Conservation (phyloP, 2,888 invertebrate species). For the Congeria kusceri region DNA sequence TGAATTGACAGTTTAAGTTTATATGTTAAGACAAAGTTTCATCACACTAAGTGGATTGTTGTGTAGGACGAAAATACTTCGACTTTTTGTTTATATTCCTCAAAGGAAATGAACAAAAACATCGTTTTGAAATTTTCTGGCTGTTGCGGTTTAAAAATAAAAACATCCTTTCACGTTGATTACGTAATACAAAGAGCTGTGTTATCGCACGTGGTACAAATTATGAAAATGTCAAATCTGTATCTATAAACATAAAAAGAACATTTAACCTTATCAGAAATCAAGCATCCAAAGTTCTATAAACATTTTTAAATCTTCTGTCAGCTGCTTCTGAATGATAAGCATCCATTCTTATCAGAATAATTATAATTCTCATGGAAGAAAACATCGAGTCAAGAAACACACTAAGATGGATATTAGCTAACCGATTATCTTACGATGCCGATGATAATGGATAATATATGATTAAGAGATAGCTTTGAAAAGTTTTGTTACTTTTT, state of each 20-base stretch:
- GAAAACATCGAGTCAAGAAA: conserved; percentile 5
- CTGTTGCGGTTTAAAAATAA: conserved; percentile 27
- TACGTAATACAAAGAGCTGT: conserved; percentile 44
- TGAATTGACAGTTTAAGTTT: too few species aligned
- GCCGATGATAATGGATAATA: not conserved
- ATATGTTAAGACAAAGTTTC: too few species aligned
- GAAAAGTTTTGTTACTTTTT: too few species aligned
- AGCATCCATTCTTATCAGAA: conserved; percentile 52
- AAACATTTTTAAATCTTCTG: conserved; percentile 46
- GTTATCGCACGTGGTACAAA: conserved; percentile 49
- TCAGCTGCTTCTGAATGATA: conserved; percentile 56
- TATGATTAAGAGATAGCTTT: too few species aligned
- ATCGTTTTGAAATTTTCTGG: conserved; percentile 18
- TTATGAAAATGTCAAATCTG: conserved; percentile 64
- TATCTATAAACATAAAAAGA: conserved; percentile 47
- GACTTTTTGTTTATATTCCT: not conserved
- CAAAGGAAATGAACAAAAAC: not conserved
- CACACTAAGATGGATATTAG: not conserved
- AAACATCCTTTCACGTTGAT: conserved; percentile 53
- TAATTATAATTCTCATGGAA: conserved; percentile 47
- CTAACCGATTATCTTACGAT: conserved; percentile 6
- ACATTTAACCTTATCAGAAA: conserved; percentile 56
- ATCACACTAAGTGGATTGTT: too few species aligned
- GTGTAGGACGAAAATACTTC: not conserved
- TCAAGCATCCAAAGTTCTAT: conserved; percentile 33